A percentile compares a stretch with the other conserved stretches of the same genome.
Conservation (phyloP, 2,797 vertebrate species). For the Uromys caudimaculatus region DNA sequence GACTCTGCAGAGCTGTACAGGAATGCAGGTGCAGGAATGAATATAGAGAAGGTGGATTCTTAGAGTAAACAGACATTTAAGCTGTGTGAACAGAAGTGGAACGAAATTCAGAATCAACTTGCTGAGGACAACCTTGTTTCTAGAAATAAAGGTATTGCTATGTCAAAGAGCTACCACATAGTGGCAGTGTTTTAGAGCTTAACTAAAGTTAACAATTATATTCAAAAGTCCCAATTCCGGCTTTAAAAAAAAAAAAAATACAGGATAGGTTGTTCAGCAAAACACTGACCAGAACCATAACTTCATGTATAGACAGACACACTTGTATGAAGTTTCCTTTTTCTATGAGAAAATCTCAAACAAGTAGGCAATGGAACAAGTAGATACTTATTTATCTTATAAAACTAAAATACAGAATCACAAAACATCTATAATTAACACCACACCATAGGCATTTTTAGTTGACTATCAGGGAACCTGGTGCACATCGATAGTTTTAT, state of each 20-base stretch:
- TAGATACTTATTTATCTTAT: not conserved
- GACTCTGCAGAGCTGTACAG: not conserved
- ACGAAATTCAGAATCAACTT: not conserved
- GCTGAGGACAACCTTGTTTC: not conserved
- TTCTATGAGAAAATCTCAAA: constrained; percentile 7
- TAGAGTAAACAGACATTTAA: not conserved
- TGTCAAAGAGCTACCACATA: constrained; percentile 82
- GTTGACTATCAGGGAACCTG: not conserved
- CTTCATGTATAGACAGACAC: not conserved
- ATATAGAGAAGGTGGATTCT: not conserved
- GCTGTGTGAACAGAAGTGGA: not conserved
- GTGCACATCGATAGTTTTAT: not conserved
- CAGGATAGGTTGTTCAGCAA: not conserved
- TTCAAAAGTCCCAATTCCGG: constrained; percentile 36
- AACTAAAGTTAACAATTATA: constrained; percentile 66
- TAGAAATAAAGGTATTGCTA: not conserved
- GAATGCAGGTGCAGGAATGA: not conserved
- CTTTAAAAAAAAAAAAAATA: not conserved
- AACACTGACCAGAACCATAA: not conserved
- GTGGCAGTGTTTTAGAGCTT: constrained; percentile 87
- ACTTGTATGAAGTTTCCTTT: constrained; percentile 24
- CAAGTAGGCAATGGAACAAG: not conserved
- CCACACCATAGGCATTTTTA: not conserved
- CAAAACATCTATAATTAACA: not conserved
- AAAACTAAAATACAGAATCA: not conserved